Evolutionary conservation across 2,888 invertebrate genomes (phyloP).

Genomic region (Harpalus rufipes): DNA sequence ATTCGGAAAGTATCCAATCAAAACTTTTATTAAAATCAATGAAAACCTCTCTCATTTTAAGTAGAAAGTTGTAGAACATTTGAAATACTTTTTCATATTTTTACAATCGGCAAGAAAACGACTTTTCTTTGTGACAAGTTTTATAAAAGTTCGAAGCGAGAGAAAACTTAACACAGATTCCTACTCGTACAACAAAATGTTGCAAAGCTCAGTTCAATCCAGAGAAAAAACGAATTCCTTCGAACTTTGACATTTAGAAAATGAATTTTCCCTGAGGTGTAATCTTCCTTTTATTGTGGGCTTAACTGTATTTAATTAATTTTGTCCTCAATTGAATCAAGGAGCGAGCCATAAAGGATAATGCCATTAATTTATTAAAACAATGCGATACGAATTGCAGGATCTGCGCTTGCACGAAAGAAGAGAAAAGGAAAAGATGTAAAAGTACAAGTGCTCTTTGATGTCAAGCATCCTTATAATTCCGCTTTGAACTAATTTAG

Average conservation of each 20-base stretch:
- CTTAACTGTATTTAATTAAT: constrained; percentile 28
- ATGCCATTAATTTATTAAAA: constrained; percentile 42
- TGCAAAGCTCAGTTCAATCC: constrained; percentile 25
- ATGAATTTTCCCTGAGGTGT: constrained; percentile 44
- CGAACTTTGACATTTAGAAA: constrained; percentile 45
- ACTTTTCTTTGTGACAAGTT: constrained; percentile 42
- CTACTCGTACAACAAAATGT: constrained; percentile 28
- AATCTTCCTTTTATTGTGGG: constrained; percentile 43
- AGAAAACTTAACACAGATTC: constrained; percentile 39
- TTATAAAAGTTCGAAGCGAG: constrained; percentile 20
- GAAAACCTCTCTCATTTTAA: constrained; percentile 5
- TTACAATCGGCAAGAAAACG: constrained; percentile 44
- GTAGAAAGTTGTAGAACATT: constrained; percentile 22
- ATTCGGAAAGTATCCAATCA: background rate
- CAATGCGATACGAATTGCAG: constrained; percentile 11
- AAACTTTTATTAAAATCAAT: constrained; percentile 10
- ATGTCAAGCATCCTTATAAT: constrained; percentile 44
- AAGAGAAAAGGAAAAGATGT: constrained; percentile 10
- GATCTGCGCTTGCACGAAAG: background rate
- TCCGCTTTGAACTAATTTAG: constrained; percentile 28
- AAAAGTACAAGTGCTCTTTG: constrained; percentile 26
- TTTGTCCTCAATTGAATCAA: constrained; percentile 29
- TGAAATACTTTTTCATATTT: constrained; percentile 31
- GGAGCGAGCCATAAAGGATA: constrained; percentile 5
- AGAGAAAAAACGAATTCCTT: constrained; percentile 17